Evolutionary conservation across 2,797 vertebrate genomes (phyloP), one percentile per base, ranked within the genome.

Genomic region (Sebastes kiyomatsui): DNA sequence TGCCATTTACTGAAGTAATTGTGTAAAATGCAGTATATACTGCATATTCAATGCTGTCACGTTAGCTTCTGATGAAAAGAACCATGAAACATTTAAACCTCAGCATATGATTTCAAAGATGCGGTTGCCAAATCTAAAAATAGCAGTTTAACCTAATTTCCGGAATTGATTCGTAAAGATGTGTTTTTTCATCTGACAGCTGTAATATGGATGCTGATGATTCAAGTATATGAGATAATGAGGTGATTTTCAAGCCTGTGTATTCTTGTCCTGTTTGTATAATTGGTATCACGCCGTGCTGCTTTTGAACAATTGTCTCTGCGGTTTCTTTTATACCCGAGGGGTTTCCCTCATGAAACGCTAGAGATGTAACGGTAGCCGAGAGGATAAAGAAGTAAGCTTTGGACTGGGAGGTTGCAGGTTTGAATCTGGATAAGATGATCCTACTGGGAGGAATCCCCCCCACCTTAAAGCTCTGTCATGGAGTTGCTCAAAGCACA

Each of bases 171-270:
- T 52, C 42, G 12, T 55, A 20, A 71, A 61, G 28, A 59, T 38
- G 56, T 67, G 56, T 65, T 74, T 22, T 84, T 84, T 77, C 72
- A 78, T 85, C 35, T 65, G 67, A 83, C 83, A 80, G 80, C 70
- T 38, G 58, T 33, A 20, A 32, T 42, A 55, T 56, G 42, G 33
- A 64, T 27, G 14, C 35, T 20, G 23, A 28, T 80, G 55, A 72
- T 52, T 59, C 11, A 59, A 70, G 30, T 20, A 59, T 32, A 22
- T 62, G 23, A 66, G 28, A 64, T 67, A 67, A 64, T 73, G 54
- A 77, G 22, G 8, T 27, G 49, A 12, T 66, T 75, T 72, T 70
- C 16, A 52, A 68, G 64, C 33, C 8, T 76, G 60, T 62, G 7
- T 58, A 25, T 80, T 81, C 55, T 25, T 30, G 38, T 79, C 42